phyloP scores from a whole-genome alignment of 2,888 invertebrate species.

The Margaritifera margaritifera region DNA sequence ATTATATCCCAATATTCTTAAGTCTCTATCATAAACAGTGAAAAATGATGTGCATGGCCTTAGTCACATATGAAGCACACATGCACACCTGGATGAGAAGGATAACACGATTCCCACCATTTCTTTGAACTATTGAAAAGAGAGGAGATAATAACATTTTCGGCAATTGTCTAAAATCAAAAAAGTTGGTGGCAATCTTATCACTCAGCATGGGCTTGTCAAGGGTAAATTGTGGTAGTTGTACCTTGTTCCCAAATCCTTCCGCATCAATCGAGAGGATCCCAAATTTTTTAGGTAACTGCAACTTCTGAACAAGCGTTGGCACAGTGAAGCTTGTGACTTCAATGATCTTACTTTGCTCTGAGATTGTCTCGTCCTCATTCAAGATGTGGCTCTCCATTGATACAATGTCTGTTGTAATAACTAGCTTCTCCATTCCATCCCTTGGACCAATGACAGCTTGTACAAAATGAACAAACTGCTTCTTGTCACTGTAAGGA shows the following conservation, averaged over 20 bases:
- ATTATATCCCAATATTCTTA: no score
- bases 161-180: no score
- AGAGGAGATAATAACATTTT: background rate
- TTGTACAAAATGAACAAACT: slow-evolving; percentile 47
- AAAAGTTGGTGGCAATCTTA: no score
- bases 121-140: background rate
- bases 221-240: background rate
- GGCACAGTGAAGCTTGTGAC: slow-evolving; percentile 50
- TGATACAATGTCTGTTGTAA: slow-evolving; percentile 36
- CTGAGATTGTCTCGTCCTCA: slow-evolving; percentile 9
- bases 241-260: slow-evolving; percentile 55
- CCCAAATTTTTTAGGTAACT: slow-evolving; percentile 55
- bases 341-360: slow-evolving; percentile 16
- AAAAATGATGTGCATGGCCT: no score
- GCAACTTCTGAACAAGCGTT: slow-evolving; percentile 43
- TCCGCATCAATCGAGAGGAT: slow-evolving; percentile 64
- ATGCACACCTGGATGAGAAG: no score
- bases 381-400: slow-evolving; percentile 53
- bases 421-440: slow-evolving; percentile 44
- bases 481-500: slow-evolving; percentile 38
- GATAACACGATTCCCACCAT: no score
- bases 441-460: slow-evolving; percentile 47
- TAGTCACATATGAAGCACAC: no score
- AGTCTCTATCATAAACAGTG: no score
- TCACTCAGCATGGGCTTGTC: no score